Percentiles rank a stretch among this genome's conserved stretches.
phyloP scores from a whole-genome alignment of 2,797 vertebrate species.

The Phalanger gymnotis region DNA sequence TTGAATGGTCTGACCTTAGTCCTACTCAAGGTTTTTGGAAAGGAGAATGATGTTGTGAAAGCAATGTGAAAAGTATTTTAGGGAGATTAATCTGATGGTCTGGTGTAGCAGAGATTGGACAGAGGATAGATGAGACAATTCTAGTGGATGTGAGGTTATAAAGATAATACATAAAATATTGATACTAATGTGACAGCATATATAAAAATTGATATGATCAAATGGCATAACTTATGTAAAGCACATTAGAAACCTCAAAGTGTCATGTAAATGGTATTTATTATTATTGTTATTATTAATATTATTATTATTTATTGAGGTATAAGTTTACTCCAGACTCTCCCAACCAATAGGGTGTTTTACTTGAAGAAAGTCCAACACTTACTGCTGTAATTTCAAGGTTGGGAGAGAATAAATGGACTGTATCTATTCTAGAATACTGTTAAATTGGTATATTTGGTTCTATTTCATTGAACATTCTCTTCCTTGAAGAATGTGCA shows the following conservation, averaged over 20 bases:
- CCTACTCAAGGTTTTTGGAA: background rate
- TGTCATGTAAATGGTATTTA: background rate
- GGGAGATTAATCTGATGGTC: background rate
- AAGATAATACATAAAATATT: background rate
- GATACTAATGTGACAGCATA: background rate
- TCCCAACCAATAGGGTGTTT: background rate
- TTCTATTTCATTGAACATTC: background rate
- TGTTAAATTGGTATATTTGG: background rate
- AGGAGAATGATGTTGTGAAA: background rate
- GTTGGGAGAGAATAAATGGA: background rate
- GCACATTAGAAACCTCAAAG: background rate
- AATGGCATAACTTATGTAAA: background rate
- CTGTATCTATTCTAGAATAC: background rate
- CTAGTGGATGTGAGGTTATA: background rate
- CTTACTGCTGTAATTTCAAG: background rate
- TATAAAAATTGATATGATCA: background rate
- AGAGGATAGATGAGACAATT: background rate
- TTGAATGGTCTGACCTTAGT: background rate
- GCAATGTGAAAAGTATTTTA: background rate
- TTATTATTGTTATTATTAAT: background rate
- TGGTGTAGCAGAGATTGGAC: background rate
- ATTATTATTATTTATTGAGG: background rate
- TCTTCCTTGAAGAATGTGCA: background rate
- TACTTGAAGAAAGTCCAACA: background rate
- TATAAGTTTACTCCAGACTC: background rate